Evolutionary conservation across 2,888 invertebrate genomes (phyloP).

Genomic region (Drosophila affinis): DNA sequence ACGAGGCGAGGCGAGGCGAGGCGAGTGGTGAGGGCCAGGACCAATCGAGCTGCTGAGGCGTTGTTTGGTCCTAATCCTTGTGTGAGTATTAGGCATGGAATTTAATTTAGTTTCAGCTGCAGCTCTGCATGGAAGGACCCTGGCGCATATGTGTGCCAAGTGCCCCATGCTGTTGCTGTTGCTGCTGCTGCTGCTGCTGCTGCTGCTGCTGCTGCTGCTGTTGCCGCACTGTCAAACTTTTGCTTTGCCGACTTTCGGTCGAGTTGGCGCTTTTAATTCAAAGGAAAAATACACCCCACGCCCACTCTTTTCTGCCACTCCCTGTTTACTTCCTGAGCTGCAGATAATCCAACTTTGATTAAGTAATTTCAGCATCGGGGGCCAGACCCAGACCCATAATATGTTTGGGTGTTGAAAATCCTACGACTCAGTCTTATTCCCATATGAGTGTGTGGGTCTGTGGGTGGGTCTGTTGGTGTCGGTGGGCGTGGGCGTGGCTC

Average conservation of each 20-base stretch:
- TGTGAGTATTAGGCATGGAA: slow-evolving; percentile 80
- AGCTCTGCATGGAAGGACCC: background rate
- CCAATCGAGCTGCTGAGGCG: slow-evolving; percentile 48
- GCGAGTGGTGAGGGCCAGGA: background rate
- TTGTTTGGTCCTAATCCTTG: slow-evolving; percentile 74
- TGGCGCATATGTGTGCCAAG: too few species aligned
- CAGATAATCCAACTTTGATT: slow-evolving; percentile 83
- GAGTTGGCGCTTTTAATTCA: slow-evolving; percentile 73
- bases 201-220: slow-evolving; percentile 5
- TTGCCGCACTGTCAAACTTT: slow-evolving; percentile 66
- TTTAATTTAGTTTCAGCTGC: slow-evolving; percentile 78
- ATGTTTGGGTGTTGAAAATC: slow-evolving; percentile 80
- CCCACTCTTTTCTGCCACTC: slow-evolving; percentile 23
- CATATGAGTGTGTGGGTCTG: slow-evolving; percentile 39
- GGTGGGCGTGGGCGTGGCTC: slow-evolving; percentile 33
- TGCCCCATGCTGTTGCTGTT: slow-evolving; percentile 42
- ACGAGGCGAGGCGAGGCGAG: slow-evolving; percentile 29
- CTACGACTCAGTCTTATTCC: slow-evolving; percentile 73
- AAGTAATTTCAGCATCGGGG: slow-evolving; percentile 75
- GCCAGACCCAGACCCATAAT: slow-evolving; percentile 49
- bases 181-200: slow-evolving; percentile 1
- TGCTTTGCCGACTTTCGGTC: slow-evolving; percentile 54
- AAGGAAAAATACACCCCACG: slow-evolving; percentile 44
- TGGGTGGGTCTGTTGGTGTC: slow-evolving; percentile 2
- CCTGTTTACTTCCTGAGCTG: slow-evolving; percentile 57